Evolutionary conservation across 2,797 vertebrate species (phyloP).

Genomic region (Simalia tracyae): DNA sequence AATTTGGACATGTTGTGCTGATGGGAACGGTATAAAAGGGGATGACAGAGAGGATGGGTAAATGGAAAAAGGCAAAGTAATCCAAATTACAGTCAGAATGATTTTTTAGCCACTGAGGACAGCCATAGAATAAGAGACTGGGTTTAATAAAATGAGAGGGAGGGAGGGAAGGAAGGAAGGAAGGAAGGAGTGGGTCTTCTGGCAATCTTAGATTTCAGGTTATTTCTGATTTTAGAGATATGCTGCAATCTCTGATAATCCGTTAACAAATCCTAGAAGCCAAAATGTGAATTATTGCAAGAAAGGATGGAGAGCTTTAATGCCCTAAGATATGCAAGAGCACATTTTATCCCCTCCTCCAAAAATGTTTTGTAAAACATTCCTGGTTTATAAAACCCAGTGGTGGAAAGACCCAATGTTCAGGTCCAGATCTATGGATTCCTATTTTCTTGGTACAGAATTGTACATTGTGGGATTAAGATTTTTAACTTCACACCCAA

Average conservation of each 20-base stretch:
- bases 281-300: not conserved
- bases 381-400: not conserved
- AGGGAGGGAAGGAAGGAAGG: not conserved
- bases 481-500: not conserved
- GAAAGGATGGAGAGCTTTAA: not conserved
- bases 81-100: not conserved
- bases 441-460: not conserved
- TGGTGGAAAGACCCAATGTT: too few species aligned
- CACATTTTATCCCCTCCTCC: not conserved
- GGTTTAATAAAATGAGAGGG: too few species aligned
- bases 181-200: not conserved
- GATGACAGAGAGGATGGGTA: not conserved
- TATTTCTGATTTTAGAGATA: not conserved
- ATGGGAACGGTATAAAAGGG: rapidly evolving
- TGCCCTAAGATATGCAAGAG: not conserved
- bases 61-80: not conserved
- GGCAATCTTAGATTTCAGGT: not conserved
- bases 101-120: too few species aligned
- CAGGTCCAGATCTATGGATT: not conserved
- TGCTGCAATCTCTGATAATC: not conserved
- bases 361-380: not conserved
- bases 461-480: not conserved
- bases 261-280: not conserved
- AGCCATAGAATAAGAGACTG: too few species aligned
- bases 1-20: not conserved